phyloP scores from a whole-genome alignment of 64 coral and sea anemone species.

The Pocillopora damicornis region DNA sequence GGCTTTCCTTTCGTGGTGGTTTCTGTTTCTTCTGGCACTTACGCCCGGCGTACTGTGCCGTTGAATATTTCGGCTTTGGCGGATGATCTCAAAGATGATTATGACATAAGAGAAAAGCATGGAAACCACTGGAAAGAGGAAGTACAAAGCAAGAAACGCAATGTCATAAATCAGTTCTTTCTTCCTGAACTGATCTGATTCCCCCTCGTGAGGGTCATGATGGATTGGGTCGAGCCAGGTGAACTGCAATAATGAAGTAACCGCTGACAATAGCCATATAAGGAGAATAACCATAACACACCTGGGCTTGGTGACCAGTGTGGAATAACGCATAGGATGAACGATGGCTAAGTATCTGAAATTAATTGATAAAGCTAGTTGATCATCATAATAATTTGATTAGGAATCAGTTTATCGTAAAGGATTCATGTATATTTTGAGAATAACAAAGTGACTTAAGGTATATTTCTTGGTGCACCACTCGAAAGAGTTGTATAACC shows the following conservation, averaged over 20 bases:
- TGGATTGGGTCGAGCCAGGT: slow-evolving; percentile 39
- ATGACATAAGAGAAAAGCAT: slow-evolving; percentile 70
- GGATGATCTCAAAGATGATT: slow-evolving; percentile 48
- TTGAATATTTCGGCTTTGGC: slow-evolving; percentile 63
- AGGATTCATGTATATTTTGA: too few relatives aligned
- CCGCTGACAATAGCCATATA: slow-evolving; percentile 47
- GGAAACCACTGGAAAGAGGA: slow-evolving; percentile 44
- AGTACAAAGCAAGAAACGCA: slow-evolving; percentile 39
- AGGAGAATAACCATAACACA: slow-evolving; percentile 32
- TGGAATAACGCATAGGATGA: slow-evolving; percentile 54
- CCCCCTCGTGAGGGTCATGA: neutral
- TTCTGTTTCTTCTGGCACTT: slow-evolving; percentile 16
- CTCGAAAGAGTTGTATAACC: too few relatives aligned
- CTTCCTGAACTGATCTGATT: slow-evolving; percentile 16
- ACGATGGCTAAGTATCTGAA: slow-evolving; percentile 65
- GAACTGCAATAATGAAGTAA: slow-evolving; percentile 47
- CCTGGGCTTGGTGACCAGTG: slow-evolving; percentile 42
- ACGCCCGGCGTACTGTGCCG: slow-evolving; percentile 15
- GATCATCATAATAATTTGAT: too few relatives aligned
- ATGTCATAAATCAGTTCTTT: slow-evolving; percentile 49
- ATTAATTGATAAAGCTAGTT: neutral
- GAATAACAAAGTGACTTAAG: too few relatives aligned
- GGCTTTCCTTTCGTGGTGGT: slow-evolving; percentile 51
- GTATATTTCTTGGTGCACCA: too few relatives aligned
- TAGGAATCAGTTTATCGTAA: too few relatives aligned